phyloP scores from a whole-genome alignment of 2,113 vertebrate genomes.

The Alethe diademata region DNA sequence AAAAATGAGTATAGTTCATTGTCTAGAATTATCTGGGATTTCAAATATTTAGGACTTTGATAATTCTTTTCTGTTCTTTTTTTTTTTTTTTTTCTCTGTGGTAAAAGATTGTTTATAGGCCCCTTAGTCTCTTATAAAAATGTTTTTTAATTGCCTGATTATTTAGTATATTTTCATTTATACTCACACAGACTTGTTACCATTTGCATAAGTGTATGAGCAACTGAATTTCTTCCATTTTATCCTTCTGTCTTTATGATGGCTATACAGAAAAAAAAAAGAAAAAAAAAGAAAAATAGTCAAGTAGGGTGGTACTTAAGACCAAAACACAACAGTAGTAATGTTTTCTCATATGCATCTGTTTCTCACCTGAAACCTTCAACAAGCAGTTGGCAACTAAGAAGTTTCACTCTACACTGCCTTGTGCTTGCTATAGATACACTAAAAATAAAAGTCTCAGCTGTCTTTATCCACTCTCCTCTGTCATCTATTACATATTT shows the following conservation, averaged over 20 bases:
- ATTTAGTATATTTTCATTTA: not conserved
- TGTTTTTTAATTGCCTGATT: not conserved
- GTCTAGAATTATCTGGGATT: not conserved
- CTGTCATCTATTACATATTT: not conserved
- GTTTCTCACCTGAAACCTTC: not conserved
- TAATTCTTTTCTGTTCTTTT: not conserved
- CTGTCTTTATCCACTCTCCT: not conserved
- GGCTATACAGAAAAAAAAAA: not conserved
- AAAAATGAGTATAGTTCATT: not conserved
- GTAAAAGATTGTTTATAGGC: accelerated
- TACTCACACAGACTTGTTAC: not conserved
- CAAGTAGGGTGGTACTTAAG: accelerated
- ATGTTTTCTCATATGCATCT: not conserved
- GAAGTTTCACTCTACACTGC: not conserved
- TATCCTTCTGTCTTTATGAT: not conserved
- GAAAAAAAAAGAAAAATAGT: not conserved
- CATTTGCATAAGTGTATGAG: not conserved
- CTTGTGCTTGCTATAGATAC: not conserved
- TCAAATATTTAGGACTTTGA: not conserved
- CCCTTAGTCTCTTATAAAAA: not conserved
- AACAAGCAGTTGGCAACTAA: not conserved
- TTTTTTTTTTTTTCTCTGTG: accelerated
- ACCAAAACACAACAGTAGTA: not conserved
- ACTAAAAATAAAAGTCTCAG: not conserved
- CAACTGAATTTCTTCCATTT: not conserved